Percentiles rank a stretch among this genome's conserved stretches.
Conservation (phyloP, 1,140 invertebrate genomes). For the Gonatopus flavifemur region DNA sequence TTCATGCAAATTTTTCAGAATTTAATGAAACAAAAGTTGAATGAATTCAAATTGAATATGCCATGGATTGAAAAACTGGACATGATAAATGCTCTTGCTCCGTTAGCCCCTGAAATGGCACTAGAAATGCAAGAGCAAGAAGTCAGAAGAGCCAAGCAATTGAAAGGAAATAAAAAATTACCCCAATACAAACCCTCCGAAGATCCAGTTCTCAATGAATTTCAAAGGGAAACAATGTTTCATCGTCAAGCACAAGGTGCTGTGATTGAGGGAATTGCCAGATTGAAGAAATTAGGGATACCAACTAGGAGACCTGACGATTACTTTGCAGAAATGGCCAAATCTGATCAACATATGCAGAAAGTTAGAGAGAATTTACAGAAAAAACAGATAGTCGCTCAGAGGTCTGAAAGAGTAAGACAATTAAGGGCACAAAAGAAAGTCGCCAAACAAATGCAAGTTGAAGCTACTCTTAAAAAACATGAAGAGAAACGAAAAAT, state of each 20-base stretch:
- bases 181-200: constrained; percentile 66
- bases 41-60: constrained; percentile 71
- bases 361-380: constrained; percentile 85
- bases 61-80: constrained; percentile 88
- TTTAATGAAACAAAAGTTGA: constrained; percentile 68
- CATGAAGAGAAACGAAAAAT: constrained; percentile 77
- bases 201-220: constrained; percentile 89
- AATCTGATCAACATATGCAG: constrained; percentile 96
- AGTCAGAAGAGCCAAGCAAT: constrained; percentile 65
- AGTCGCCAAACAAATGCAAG: constrained; percentile 87
- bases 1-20: constrained; percentile 28
- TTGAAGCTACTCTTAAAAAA: constrained; percentile 79
- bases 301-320: constrained; percentile 87
- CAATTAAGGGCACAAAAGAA: constrained; percentile 90
- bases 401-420: constrained; percentile 85
- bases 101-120: constrained; percentile 79
- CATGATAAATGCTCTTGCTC: constrained; percentile 72
- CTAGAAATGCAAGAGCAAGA: constrained; percentile 75
- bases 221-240: constrained; percentile 87
- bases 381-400: constrained; percentile 80
- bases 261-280: constrained; percentile 75
- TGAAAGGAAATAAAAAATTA: constrained; percentile 70
- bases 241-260: constrained; percentile 90
- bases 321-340: constrained; percentile 99
- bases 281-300: constrained; percentile 74